Conservation (phyloP, 2,113 vertebrate genomes). For the Tragelaphus scriptus region DNA sequence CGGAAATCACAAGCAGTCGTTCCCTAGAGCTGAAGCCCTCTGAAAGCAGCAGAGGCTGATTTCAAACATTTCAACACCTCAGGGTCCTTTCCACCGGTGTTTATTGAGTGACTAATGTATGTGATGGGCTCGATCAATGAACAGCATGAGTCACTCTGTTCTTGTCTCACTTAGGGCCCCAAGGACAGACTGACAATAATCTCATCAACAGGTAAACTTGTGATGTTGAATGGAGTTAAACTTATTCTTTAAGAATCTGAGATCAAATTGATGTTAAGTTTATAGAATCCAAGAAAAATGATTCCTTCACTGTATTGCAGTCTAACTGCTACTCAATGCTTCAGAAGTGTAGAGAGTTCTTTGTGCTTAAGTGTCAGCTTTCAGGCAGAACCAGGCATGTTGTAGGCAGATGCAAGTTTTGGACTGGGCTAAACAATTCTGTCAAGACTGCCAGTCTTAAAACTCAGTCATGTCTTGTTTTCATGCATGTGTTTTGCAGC, state of each 20-base stretch:
- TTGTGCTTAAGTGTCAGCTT: neutral
- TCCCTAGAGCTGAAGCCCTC: neutral
- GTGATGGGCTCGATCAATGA: neutral
- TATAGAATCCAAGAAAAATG: neutral
- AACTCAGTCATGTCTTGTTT: neutral
- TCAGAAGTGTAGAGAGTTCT: neutral
- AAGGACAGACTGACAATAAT: neutral
- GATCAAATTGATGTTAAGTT: neutral
- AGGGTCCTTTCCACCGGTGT: neutral
- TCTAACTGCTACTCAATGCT: neutral
- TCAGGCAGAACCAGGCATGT: neutral
- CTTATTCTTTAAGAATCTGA: neutral
- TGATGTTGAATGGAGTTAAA: neutral
- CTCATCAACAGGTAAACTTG: neutral
- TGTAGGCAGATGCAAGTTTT: neutral
- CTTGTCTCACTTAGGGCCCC: neutral
- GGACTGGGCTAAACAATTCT: neutral
- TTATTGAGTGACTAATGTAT: neutral
- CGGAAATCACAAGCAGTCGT: rapidly evolving
- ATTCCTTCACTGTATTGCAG: no score
- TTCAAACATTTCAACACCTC: neutral
- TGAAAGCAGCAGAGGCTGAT: neutral
- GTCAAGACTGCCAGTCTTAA: neutral
- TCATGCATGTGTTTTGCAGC: neutral
- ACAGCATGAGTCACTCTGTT: neutral